phyloP scores from a whole-genome alignment of 2,888 invertebrate genomes.

The Limnephilus rhombicus region DNA sequence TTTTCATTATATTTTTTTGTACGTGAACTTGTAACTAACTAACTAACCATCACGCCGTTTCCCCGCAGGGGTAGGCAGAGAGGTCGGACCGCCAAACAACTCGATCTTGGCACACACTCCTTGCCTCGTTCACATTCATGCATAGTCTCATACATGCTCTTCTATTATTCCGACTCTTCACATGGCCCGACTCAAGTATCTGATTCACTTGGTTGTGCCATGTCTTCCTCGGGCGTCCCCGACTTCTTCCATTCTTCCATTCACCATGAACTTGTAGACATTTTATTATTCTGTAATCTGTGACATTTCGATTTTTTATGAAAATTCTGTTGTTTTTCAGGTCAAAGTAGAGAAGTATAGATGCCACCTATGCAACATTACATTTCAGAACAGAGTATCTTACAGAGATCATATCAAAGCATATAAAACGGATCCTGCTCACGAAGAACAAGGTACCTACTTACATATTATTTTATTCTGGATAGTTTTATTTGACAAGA shows the following conservation, averaged over 20 bases:
- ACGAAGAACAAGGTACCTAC: conserved; percentile 9
- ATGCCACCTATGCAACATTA: conserved; percentile 42
- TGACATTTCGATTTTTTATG: not conserved
- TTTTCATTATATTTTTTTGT: not conserved
- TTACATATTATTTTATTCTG: not conserved
- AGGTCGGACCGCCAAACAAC: no score
- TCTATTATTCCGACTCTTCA: no score
- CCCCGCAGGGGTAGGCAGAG: no score
- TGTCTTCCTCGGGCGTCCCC: no score
- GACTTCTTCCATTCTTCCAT: no score
- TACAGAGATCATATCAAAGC: conserved; percentile 52
- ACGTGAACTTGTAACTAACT: not conserved
- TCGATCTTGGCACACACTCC: no score
- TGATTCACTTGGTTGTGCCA: no score
- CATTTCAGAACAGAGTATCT: conserved; percentile 24
- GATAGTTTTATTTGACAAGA: not conserved
- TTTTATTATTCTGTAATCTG: not conserved
- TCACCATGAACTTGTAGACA: not conserved
- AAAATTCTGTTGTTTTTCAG: not conserved
- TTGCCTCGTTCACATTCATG: no score
- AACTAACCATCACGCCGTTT: no score
- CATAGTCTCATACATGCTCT: no score
- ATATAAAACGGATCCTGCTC: conserved; percentile 9
- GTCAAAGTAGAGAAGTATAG: conserved; percentile 12
- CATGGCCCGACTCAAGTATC: no score